A percentile compares a stretch with the other conserved stretches of the same genome.
phyloP scores from a whole-genome alignment of 1,140 invertebrate species.

The Medauroidea extradentata region DNA sequence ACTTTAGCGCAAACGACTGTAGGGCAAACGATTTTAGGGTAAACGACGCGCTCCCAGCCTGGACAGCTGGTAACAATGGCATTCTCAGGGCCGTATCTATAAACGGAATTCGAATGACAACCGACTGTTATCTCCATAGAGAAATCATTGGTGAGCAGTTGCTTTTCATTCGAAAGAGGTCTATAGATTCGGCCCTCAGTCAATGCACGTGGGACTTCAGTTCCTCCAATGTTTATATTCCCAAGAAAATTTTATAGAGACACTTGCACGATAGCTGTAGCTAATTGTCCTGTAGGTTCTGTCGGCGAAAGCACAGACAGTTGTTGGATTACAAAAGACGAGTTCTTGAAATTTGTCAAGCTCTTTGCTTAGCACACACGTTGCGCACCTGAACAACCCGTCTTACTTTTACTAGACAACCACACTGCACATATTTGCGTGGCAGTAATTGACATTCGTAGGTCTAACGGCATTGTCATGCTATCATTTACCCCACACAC shows the following conservation, averaged over 20 bases:
- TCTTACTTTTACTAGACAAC: constrained; percentile 25
- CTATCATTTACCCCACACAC: constrained; percentile 21
- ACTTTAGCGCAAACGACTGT: no score
- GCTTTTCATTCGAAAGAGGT: no score
- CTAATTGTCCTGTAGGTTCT: constrained; percentile 37
- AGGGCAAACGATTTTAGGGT: no score
- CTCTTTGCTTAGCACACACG: constrained; percentile 25
- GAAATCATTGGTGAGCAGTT: no score
- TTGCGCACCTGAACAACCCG: constrained; percentile 28
- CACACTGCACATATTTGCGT: constrained; percentile 17
- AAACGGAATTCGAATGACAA: no score
- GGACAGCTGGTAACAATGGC: constrained; percentile 40
- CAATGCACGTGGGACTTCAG: constrained; percentile 37
- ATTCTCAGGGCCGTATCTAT: no score
- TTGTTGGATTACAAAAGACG: constrained; percentile 41
- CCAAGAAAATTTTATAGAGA: constrained; percentile 31
- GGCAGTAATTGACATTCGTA: constrained; percentile 3
- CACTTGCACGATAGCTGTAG: constrained; percentile 32
- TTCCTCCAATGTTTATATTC: constrained; percentile 43
- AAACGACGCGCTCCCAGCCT: no score
- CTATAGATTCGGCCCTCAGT: no score
- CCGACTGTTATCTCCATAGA: no score
- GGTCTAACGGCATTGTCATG: constrained; percentile 13
- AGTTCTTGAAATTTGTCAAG: constrained; percentile 25
- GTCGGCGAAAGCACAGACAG: constrained; percentile 35